Conservation (phyloP, 2,113 vertebrate genomes). For the Lasiurus borealis region DNA sequence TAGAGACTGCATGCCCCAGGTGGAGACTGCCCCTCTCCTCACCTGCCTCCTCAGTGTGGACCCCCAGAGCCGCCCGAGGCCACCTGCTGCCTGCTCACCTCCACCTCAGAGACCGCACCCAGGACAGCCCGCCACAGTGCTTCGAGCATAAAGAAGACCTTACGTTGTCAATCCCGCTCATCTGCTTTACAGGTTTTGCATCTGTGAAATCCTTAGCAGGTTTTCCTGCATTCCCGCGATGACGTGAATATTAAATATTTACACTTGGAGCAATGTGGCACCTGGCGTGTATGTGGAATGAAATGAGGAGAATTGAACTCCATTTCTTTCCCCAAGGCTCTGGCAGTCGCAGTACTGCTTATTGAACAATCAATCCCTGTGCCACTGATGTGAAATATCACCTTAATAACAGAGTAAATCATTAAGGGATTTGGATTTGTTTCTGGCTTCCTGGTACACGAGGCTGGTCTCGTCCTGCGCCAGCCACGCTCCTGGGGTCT, state of each 20-base stretch:
- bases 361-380: background rate
- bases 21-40: background rate
- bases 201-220: background rate
- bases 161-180: fast-evolving
- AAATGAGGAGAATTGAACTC: background rate
- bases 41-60: background rate
- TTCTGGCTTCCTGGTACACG: background rate
- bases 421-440: background rate
- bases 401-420: background rate
- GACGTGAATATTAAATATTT: background rate
- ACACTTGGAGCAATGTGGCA: background rate
- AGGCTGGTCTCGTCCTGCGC: background rate
- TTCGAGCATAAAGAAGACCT: fast-evolving
- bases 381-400: background rate
- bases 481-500: background rate
- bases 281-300: fast-evolving
- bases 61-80: no score
- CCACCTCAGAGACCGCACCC: fast-evolving
- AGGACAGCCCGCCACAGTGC: fast-evolving
- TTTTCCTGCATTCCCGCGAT: background rate
- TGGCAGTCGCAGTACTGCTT: background rate
- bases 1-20: background rate
- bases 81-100: fast-evolving
- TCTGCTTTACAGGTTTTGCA: fast-evolving
- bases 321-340: background rate